These are phyloP conservation scores for Heliconius hortense DNA, from an alignment of 2,888 invertebrate species.

Conservation along the genomic window DNA sequence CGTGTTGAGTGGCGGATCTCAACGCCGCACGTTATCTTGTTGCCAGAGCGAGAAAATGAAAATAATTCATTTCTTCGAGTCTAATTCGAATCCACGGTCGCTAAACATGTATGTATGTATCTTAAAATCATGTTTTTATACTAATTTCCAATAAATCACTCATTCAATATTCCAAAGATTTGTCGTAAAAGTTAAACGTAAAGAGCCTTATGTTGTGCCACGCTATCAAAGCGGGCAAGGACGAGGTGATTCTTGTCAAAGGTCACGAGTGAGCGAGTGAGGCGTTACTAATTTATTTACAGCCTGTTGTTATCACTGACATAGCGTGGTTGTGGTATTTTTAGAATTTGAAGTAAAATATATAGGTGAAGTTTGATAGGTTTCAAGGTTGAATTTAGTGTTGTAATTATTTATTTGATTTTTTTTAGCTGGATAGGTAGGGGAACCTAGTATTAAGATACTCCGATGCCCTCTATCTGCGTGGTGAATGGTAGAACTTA, in stretches of 20 bases:
- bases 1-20: background rate
- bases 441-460: no score
- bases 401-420: no score
- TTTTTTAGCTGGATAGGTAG: background rate
- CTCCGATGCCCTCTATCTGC: no score
- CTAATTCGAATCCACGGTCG: background rate
- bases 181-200: background rate
- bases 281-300: background rate
- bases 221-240: slow-evolving; percentile 6
- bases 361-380: background rate
- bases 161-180: background rate
- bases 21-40: background rate
- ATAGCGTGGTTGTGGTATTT: background rate
- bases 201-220: background rate
- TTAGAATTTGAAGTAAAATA: no score
- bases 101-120: no score
- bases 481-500: no score
- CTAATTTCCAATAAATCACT: background rate
- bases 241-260: slow-evolving; percentile 3
- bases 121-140: background rate
- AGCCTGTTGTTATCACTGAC: background rate
- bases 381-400: background rate
- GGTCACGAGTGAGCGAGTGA: slow-evolving; percentile 14
- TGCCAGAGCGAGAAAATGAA: background rate
- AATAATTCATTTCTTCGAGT: background rate